These are phyloP conservation scores for Paedocypris sp. DNA, from an alignment of 2,113 vertebrate species.

Conservation along the genomic window DNA sequence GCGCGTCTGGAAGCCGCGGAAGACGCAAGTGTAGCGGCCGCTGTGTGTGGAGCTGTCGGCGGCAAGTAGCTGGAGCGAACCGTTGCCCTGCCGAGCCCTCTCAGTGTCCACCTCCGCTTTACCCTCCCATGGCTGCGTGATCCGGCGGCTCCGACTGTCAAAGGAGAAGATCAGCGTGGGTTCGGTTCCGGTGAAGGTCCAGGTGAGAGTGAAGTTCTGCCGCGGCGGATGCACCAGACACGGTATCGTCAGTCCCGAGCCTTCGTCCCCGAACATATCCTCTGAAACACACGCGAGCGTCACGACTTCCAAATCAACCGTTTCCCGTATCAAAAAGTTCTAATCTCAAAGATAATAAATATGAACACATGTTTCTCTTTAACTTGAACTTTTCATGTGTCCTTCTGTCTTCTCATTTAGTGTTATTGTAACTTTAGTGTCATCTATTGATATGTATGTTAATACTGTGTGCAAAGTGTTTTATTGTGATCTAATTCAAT, in stretches of 20 bases:
- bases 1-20: slow-evolving; percentile 46
- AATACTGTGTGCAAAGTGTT: too few relatives aligned
- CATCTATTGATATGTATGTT: too few relatives aligned
- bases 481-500: too few relatives aligned
- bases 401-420: too few relatives aligned
- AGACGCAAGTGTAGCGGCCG: slow-evolving; percentile 52
- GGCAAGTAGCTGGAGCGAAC: slow-evolving; percentile 49
- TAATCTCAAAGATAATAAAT: too few relatives aligned
- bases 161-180: slow-evolving; percentile 48
- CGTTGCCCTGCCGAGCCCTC: slow-evolving; percentile 45
- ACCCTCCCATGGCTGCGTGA: slow-evolving; percentile 48
- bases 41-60: slow-evolving; percentile 44
- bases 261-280: slow-evolving; percentile 43
- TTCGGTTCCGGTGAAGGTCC: slow-evolving; percentile 51
- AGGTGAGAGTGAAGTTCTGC: slow-evolving; percentile 57
- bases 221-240: slow-evolving; percentile 45
- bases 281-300: too few relatives aligned
- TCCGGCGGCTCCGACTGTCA: slow-evolving; percentile 46
- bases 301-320: too few relatives aligned
- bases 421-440: too few relatives aligned
- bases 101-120: slow-evolving; percentile 48
- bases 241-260: slow-evolving; percentile 46
- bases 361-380: too few relatives aligned
- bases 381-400: too few relatives aligned
- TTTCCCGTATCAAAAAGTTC: too few relatives aligned